Conservation (phyloP, 1,140 invertebrate species). For the Marisa cornuarietis region DNA sequence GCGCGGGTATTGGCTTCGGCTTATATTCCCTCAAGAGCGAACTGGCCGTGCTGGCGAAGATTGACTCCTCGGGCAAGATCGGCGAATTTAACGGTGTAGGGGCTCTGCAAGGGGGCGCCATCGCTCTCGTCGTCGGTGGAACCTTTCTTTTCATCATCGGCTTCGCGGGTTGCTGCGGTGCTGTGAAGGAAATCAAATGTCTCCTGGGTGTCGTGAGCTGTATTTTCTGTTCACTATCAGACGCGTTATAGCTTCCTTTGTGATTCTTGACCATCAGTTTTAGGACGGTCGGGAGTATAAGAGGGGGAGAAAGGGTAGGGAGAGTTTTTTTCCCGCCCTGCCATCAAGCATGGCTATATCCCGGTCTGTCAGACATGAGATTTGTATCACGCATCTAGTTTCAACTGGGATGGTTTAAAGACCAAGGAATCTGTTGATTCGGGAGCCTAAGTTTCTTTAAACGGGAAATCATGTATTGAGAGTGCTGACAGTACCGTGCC, state of each 20-base stretch:
- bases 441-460: no score
- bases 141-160: constrained; percentile 81
- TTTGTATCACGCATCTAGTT: no score
- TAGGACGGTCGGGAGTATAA: no score
- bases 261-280: neutral
- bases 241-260: constrained; percentile 53
- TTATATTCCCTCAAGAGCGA: constrained; percentile 78
- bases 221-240: constrained; percentile 46
- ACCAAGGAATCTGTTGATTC: no score
- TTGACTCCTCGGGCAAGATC: constrained; percentile 69
- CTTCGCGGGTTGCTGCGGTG: constrained; percentile 89
- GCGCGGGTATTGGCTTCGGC: constrained; percentile 75
- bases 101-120: constrained; percentile 40
- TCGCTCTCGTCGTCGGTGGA: constrained; percentile 78
- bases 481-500: no score
- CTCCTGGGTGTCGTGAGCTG: constrained; percentile 77
- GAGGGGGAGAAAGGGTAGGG: no score
- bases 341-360: neutral
- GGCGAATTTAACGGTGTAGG: constrained; percentile 30
- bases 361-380: neutral
- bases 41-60: constrained; percentile 73
- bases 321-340: neutral
- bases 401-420: no score
- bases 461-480: no score
- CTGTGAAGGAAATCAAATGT: constrained; percentile 83